These are phyloP conservation scores for Scaptomyza polygonia DNA, from an alignment of 2,888 invertebrate genomes.

Conservation along the genomic window DNA sequence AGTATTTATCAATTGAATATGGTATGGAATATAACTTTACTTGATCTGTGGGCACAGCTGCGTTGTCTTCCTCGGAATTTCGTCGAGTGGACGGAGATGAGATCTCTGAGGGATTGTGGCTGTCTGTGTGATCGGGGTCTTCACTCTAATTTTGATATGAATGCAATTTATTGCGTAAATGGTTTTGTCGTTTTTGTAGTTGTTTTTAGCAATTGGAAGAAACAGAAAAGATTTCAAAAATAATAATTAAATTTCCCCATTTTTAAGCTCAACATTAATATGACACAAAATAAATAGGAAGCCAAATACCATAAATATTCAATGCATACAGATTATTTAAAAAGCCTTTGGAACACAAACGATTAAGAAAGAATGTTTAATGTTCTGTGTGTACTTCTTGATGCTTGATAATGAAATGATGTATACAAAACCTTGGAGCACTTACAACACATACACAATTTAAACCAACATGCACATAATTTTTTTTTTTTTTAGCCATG, in stretches of 20 bases:
- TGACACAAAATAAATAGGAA: conserved; percentile 9
- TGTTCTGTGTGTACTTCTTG: neutral
- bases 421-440: conserved; percentile 11
- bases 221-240: conserved; percentile 57
- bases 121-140: conserved; percentile 83
- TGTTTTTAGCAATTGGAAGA: conserved; percentile 54
- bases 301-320: conserved; percentile 24
- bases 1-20: conserved; percentile 8
- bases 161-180: conserved; percentile 42
- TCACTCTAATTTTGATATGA: conserved; percentile 78
- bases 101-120: conserved; percentile 83
- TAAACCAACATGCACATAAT: neutral
- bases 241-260: conserved; percentile 43
- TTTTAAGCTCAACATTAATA: conserved; percentile 23
- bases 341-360: neutral
- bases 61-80: conserved; percentile 83
- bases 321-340: conserved; percentile 2
- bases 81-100: conserved; percentile 83
- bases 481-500: neutral
- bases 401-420: neutral
- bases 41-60: conserved; percentile 81
- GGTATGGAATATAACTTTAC: conserved; percentile 50
- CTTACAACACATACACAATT: neutral
- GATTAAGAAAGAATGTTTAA: neutral
- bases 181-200: conserved; percentile 28